These are phyloP conservation scores for Gymnorhina tibicen DNA, from an alignment of 2,113 vertebrate species.

Conservation along the genomic window DNA sequence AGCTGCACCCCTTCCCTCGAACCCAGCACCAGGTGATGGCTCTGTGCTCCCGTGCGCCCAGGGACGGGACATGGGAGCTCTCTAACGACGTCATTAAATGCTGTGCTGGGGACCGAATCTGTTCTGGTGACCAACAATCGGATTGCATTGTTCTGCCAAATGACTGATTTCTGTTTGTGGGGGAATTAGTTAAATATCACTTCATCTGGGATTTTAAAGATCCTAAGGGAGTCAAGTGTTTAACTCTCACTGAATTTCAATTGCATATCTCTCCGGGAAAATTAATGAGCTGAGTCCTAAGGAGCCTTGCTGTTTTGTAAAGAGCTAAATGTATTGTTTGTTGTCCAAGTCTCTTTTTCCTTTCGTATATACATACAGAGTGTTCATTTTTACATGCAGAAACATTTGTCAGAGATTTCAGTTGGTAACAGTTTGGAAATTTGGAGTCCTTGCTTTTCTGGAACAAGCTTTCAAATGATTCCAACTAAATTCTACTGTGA, in stretches of 20 bases:
- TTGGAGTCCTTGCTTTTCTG: background rate
- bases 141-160: background rate
- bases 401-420: background rate
- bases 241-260: constrained; percentile 38
- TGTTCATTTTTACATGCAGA: background rate
- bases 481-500: background rate
- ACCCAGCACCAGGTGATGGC: rapidly evolving
- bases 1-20: rapidly evolving
- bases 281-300: constrained; percentile 41
- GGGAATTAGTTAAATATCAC: constrained; percentile 52
- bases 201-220: constrained; percentile 29
- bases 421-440: background rate
- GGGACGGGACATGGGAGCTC: background rate
- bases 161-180: constrained; percentile 9
- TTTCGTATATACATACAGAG: background rate
- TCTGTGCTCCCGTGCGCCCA: background rate
- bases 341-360: background rate
- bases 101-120: background rate
- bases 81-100: background rate
- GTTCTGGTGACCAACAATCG: background rate
- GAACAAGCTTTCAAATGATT: background rate
- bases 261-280: constrained; percentile 45
- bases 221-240: constrained; percentile 34
- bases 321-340: background rate
- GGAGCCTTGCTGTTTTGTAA: constrained; percentile 19